Evolutionary conservation across 1,140 invertebrate genomes (phyloP).

Genomic region (Oncopeltus fasciatus): DNA sequence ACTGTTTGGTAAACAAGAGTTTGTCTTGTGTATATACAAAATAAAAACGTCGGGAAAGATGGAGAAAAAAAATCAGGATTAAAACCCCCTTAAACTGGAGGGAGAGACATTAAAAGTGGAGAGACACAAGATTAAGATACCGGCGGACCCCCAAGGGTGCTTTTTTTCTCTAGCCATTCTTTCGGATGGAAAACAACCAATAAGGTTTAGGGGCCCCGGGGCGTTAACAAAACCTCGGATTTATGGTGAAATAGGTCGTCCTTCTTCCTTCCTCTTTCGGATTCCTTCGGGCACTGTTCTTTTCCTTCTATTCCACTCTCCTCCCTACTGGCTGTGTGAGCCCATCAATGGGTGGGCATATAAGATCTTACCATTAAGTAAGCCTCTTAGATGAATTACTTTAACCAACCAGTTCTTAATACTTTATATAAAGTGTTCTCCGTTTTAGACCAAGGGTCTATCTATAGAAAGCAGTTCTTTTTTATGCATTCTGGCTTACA

Average conservation of each 20-base stretch:
- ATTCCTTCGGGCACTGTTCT: not conserved
- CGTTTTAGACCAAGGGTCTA: too few species aligned
- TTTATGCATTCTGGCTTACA: too few species aligned
- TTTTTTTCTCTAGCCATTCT: constrained; percentile 5
- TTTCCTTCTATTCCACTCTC: not conserved
- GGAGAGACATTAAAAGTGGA: constrained; percentile 7
- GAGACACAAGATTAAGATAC: constrained; percentile 3
- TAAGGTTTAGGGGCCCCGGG: constrained; percentile 2
- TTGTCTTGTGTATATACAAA: not conserved
- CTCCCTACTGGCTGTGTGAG: not conserved
- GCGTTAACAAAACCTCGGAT: constrained; percentile 1
- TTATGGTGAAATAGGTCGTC: constrained; percentile 7
- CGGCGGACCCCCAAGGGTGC: not conserved
- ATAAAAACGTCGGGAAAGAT: not conserved
- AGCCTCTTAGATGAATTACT: not conserved
- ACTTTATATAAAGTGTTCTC: too few species aligned
- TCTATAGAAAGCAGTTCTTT: too few species aligned
- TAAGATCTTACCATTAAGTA: not conserved
- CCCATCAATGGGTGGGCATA: not conserved
- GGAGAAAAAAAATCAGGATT: constrained; percentile 3
- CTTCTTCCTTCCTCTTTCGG: constrained; percentile 9
- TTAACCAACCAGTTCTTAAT: not conserved
- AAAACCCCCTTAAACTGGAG: not conserved
- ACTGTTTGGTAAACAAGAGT: constrained; percentile 2
- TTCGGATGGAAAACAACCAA: constrained; percentile 4